Evolutionary conservation across 2,888 invertebrate genomes (phyloP), one percentile per base, ranked within the genome.

Genomic region (Cephus sareptanus): DNA sequence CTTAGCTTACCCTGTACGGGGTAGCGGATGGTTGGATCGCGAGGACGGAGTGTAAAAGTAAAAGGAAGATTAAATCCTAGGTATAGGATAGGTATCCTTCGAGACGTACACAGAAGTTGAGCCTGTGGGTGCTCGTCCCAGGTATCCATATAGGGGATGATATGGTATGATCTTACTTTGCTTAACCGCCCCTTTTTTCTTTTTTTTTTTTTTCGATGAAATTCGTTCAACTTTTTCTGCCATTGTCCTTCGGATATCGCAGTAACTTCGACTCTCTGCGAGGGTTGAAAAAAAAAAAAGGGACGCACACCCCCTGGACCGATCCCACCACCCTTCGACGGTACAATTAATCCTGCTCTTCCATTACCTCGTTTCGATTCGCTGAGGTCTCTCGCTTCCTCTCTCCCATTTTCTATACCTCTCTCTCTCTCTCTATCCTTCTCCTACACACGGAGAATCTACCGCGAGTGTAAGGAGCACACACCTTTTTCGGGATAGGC

Each of bases 361-460:
- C 71, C 71, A 71, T 35, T 74, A 74, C 37, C 74, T 34, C 74
- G 35, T 37, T 37, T 37, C 74, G 35, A 74, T 34, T 74, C 35
- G 74, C 71, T 0, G 13, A 71, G 81, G 85, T 83, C 82, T 71
- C 71, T 34, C 71, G 11, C 71, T 30, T 71, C 1, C 30, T 34
- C 34, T 15, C n/a, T 71, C 30, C 11, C 4, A 23, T 11, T 30
- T 34, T 34, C 71, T 71, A 4, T 71, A 34, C 4, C 82, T 83
- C 71, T 80, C 81, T 81, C 71, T 80, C 81, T 81, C 82, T 84
- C 81, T 83, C 82, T 77, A 80, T 75, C 74, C 75, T 77, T 40
- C 74, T 76, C 82, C 79, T 82, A 84, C 83, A 79, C 81, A 83
- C 81, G 83, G 9, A 23, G 40, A 13, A 37, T 56, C 56, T 9